These are phyloP conservation scores for Aldrovandia affinis DNA, from an alignment of 2,797 vertebrate species.

Conservation along the genomic window DNA sequence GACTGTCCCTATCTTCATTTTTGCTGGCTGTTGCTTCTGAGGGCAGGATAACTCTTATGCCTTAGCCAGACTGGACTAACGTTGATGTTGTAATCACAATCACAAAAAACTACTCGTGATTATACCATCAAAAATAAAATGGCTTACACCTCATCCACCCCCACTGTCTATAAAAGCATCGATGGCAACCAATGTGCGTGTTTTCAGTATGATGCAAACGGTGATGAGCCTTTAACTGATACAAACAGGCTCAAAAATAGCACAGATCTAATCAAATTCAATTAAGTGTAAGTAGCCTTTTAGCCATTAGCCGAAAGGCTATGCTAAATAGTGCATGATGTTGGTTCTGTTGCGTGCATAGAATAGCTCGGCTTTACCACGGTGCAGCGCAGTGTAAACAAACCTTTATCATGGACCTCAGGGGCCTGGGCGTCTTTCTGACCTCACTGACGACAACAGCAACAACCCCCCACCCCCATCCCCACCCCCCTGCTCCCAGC, in stretches of 20 bases:
- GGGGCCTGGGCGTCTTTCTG: neutral
- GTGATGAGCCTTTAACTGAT: neutral
- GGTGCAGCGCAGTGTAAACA: neutral
- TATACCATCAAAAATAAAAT: no score
- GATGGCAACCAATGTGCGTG: no score
- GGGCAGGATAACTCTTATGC: no score
- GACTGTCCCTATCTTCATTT: no score
- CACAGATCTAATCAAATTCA: neutral
- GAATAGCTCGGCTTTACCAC: neutral
- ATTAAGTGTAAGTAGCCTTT: neutral
- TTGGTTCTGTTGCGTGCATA: neutral
- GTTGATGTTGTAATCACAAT: no score
- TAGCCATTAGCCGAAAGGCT: slow-evolving; percentile 1
- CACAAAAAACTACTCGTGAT: no score
- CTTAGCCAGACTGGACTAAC: no score
- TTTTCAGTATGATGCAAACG: no score
- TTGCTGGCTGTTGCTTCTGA: no score
- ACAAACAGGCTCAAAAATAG: neutral
- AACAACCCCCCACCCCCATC: neutral
- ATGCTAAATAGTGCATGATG: neutral
- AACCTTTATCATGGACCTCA: neutral
- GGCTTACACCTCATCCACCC: no score
- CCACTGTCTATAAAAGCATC: no score
- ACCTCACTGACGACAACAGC: neutral
- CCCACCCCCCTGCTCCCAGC: neutral